A percentile compares a stretch with the other conserved stretches of the same genome.
These are phyloP conservation scores for Perccottus glenii DNA, from an alignment of 2,113 vertebrate species.

Conservation along the genomic window DNA sequence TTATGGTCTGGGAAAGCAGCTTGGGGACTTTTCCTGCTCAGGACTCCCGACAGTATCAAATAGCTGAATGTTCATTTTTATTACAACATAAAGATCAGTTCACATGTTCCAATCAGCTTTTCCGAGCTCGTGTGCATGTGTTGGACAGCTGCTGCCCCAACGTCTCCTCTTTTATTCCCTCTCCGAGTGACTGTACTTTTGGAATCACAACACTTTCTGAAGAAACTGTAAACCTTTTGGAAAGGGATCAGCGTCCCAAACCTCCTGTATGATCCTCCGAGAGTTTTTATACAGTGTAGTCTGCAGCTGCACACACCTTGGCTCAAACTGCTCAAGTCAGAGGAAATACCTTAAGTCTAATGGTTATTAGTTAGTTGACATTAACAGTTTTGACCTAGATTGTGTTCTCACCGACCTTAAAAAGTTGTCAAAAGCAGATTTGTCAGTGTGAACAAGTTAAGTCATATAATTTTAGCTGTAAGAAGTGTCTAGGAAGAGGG, in stretches of 20 bases:
- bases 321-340: neutral
- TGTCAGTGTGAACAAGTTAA: no score
- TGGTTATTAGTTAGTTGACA: no score
- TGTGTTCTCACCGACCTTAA: no score
- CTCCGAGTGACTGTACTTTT: slow-evolving; percentile 41
- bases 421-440: no score
- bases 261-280: slow-evolving; percentile 47
- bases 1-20: neutral
- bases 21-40: slow-evolving; percentile 8
- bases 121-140: slow-evolving; percentile 49
- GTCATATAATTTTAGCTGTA: no score
- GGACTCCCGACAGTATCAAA: slow-evolving; percentile 17
- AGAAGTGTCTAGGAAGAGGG: no score
- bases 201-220: slow-evolving; percentile 44
- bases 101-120: slow-evolving; percentile 40
- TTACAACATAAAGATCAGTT: slow-evolving; percentile 38
- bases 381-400: neutral
- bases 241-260: slow-evolving; percentile 38
- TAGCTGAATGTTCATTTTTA: slow-evolving; percentile 12
- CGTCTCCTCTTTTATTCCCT: slow-evolving; percentile 2
- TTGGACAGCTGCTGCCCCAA: slow-evolving; percentile 59
- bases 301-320: neutral
- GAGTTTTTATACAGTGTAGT: slow-evolving; percentile 30
- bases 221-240: slow-evolving; percentile 47
- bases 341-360: slow-evolving; percentile 4